Evolutionary conservation across 2,797 vertebrate species (phyloP), one percentile per base, ranked within the genome.

Genomic region (Poecile montanus): DNA sequence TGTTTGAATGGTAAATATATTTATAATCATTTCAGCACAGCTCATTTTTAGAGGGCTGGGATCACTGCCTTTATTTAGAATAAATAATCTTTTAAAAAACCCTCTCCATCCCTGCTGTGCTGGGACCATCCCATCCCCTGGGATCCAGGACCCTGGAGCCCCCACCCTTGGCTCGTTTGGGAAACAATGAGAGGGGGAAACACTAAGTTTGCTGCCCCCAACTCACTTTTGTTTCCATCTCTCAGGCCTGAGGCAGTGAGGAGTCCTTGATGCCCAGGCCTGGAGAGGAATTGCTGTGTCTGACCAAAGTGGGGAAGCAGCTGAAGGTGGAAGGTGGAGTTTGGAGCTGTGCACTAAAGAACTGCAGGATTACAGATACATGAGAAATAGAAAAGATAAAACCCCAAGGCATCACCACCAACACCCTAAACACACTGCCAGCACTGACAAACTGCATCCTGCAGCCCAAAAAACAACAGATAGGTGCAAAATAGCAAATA

Each of bases 311-410:
- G 42, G 17, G 51, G 1, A 8, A 45, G 40, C 61, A 65, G 50
- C 38, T 38, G 38, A 38, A 38, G 38, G 38, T 38, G 38, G 38
- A 38, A 38, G 11, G 38, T 16, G 21, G 26, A 7, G 21, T 20
- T 45, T 6, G 5, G 12, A 54, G 13, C 12, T 36, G 0, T 4
- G 2, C 27, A 20, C 27, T 36, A 5, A 65, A 21, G 40, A 25
- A 36, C 4, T 26, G 2, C n/a, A 54, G 20, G 16, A 25, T 25
- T 5, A 45, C n/a, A 54, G 8, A 25, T 0, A 15, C 0, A 19
- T 11, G 26, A 20, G 65, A 78, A 47, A 8, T 0, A 56, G 16
- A 4, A 32, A 20, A 56, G 27, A 13, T 12, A 2, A 16, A 56
- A 45, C 5, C n/a, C n/a, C 5, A 16, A 78, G 6, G n/a, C 40